Conservation (phyloP, 1,140 invertebrate genomes). For the Aphelinus certus region DNA sequence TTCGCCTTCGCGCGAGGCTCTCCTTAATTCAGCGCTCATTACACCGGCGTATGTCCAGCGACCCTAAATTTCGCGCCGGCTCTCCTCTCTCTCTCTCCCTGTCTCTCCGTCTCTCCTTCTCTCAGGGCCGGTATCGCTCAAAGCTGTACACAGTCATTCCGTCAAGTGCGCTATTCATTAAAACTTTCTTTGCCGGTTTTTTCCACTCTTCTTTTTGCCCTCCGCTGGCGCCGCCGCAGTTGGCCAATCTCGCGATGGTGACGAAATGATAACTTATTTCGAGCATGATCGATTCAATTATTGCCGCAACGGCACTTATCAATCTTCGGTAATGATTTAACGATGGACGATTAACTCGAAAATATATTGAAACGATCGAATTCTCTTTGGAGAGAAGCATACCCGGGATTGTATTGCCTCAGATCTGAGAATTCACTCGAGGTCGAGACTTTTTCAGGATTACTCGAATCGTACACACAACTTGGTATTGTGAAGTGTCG, state of each 20-base stretch:
- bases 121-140: not conserved
- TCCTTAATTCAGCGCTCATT: slow-evolving; percentile 17
- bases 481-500: no score
- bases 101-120: not conserved
- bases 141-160: no score
- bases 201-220: not conserved
- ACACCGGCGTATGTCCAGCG: not conserved
- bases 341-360: no score
- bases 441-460: no score
- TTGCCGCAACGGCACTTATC: not conserved
- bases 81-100: no score
- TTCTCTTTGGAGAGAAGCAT: no score
- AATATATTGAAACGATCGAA: no score
- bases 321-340: not conserved
- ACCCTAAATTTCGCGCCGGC: not conserved
- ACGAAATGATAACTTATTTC: not conserved
- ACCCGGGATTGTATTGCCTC: no score
- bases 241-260: not conserved
- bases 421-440: no score
- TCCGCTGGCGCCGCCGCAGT: not conserved
- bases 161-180: no score
- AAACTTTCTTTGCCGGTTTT: not conserved
- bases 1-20: not conserved
- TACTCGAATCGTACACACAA: no score
- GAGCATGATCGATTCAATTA: not conserved